Conservation (phyloP, 2,888 invertebrate species). For the Zygaena filipendulae region DNA sequence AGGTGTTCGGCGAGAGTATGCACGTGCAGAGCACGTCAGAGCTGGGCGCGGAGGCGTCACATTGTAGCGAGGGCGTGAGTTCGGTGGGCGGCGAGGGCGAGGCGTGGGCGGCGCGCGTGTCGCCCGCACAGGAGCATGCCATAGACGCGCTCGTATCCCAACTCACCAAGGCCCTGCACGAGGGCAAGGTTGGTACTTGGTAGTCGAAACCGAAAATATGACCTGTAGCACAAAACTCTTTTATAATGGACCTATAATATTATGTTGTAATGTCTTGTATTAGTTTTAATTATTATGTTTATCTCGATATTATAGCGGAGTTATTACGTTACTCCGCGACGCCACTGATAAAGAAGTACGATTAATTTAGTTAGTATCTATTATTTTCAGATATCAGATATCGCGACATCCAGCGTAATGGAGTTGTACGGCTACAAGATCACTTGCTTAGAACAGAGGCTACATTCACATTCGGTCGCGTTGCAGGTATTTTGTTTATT, state of each 20-base stretch:
- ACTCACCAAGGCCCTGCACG: slow-evolving; percentile 46
- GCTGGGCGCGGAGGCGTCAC: slow-evolving; percentile 5
- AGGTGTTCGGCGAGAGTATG: slow-evolving; percentile 47
- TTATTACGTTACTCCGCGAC: too few relatives aligned
- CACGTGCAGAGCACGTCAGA: slow-evolving; percentile 13
- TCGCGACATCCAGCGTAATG: slow-evolving; percentile 76
- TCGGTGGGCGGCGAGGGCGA: slow-evolving; percentile 18
- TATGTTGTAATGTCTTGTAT: too few relatives aligned
- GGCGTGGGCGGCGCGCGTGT: slow-evolving; percentile 28
- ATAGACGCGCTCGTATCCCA: slow-evolving; percentile 55
- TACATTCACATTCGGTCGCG: slow-evolving; percentile 50
- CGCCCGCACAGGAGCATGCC: slow-evolving; percentile 59
- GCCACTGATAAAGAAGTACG: too few relatives aligned
- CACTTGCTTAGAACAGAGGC: slow-evolving; percentile 56
- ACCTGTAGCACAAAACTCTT: not conserved
- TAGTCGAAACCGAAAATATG: not conserved
- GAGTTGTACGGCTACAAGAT: slow-evolving; percentile 79
- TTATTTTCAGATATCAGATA: slow-evolving; percentile 49
- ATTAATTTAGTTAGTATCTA: not conserved
- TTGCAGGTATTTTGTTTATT: slow-evolving; percentile 42
- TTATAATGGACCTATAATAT: not conserved
- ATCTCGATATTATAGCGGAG: too few relatives aligned
- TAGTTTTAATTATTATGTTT: too few relatives aligned
- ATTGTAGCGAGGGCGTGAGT: slow-evolving; percentile 9
- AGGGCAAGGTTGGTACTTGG: slow-evolving; percentile 66